These are phyloP conservation scores for Sylvia atricapilla DNA, from an alignment of 2,113 vertebrate species.

Conservation along the genomic window DNA sequence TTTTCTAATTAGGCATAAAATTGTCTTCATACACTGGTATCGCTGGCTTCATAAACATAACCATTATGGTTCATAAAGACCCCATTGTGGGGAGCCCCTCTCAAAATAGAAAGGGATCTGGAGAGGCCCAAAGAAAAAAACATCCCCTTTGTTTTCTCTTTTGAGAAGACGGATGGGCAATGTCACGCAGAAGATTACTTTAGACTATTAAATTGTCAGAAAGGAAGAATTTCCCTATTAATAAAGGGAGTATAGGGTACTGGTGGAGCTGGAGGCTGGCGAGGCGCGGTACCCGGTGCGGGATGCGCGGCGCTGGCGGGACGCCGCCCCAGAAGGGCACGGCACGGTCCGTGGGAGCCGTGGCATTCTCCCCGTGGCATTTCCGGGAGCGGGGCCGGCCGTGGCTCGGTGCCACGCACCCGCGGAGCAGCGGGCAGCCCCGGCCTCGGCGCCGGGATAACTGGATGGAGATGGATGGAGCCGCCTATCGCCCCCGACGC, in stretches of 20 bases:
- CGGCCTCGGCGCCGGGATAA: conserved; percentile 66
- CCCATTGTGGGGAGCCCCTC: conserved; percentile 84
- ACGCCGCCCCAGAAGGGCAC: not conserved
- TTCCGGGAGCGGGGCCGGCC: not conserved
- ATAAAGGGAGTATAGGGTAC: conserved; percentile 77
- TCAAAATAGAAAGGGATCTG: conserved; percentile 85
- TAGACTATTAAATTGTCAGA: conserved; percentile 95
- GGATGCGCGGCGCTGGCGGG: conserved; percentile 48
- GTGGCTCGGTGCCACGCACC: not conserved
- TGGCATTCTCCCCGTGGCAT: not conserved
- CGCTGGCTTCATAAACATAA: conserved; percentile 92
- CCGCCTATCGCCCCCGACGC: conserved; percentile 56
- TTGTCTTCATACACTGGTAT: conserved; percentile 87
- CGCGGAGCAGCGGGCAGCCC: not conserved
- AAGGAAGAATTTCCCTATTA: conserved; percentile 86
- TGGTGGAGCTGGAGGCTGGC: conserved; percentile 75
- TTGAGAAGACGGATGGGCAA: conserved; percentile 88
- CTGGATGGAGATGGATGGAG: conserved; percentile 81
- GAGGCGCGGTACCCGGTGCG: not conserved
- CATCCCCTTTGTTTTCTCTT: conserved; percentile 84
- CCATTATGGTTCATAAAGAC: conserved; percentile 89
- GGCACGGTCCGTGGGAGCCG: not conserved
- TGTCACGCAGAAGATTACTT: conserved; percentile 93
- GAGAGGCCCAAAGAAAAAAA: conserved; percentile 74
- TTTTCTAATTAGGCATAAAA: conserved; percentile 85